A percentile compares a stretch with the other conserved stretches of the same genome.
These are phyloP conservation scores for Mus spretus DNA, from an alignment of 2,797 vertebrate species.

Conservation along the genomic window DNA sequence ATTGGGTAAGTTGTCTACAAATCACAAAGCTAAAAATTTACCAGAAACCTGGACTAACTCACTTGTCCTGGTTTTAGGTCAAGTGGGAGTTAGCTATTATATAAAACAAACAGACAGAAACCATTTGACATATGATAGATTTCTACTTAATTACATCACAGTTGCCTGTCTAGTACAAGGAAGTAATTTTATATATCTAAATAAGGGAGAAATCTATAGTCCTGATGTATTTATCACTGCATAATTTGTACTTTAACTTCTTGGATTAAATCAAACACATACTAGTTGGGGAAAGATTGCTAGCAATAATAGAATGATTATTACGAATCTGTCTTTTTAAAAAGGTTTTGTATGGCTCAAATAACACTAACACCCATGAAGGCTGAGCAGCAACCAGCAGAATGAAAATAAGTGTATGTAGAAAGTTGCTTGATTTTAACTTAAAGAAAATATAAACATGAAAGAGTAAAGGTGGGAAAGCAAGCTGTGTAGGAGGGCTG, in stretches of 20 bases:
- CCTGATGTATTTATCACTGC: neutral
- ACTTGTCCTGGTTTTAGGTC: neutral
- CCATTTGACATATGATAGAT: neutral
- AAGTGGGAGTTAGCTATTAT: neutral
- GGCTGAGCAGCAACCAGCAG: neutral
- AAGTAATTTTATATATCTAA: conserved; percentile 13
- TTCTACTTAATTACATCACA: neutral
- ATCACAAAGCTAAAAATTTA: neutral
- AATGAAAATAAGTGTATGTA: neutral
- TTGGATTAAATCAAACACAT: neutral
- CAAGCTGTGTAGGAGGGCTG: too few species aligned
- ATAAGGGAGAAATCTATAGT: neutral
- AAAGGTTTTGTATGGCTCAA: neutral
- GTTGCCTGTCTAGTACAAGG: neutral
- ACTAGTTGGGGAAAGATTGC: neutral
- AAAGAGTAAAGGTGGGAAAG: too few species aligned
- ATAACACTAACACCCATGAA: neutral
- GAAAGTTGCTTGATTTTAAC: neutral
- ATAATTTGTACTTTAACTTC: conserved; percentile 13
- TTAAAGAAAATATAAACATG: neutral
- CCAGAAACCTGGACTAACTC: neutral
- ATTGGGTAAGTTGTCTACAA: neutral
- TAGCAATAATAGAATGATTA: neutral
- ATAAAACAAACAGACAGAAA: neutral
- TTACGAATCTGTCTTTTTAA: neutral